phyloP scores from a whole-genome alignment of 2,888 invertebrate genomes.

The Rhagonycha fulva region DNA sequence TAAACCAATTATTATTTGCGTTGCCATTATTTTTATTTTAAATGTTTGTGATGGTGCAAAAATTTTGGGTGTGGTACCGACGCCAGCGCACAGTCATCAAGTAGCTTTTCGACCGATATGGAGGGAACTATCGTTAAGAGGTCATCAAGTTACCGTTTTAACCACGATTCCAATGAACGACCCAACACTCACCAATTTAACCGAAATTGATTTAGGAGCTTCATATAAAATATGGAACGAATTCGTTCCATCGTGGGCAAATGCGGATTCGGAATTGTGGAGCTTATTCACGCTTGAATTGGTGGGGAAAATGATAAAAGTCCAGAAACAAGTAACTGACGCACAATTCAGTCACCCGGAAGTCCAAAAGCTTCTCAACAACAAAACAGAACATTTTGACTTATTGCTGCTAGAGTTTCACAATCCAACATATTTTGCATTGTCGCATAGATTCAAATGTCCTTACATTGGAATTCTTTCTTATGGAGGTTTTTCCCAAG shows the following conservation, averaged over 20 bases:
- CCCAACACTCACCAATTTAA: background rate
- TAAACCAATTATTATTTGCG: background rate
- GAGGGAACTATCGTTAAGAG: background rate
- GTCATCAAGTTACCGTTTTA: background rate
- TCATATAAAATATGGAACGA: background rate
- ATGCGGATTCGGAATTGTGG: no score
- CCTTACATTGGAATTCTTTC: background rate
- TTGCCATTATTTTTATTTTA: background rate
- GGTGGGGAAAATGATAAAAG: background rate
- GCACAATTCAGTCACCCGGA: background rate
- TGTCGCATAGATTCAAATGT: background rate
- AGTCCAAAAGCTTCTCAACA: background rate
- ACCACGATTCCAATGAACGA: background rate
- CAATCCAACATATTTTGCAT: background rate
- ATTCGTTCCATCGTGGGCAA: background rate
- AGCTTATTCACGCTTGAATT: background rate
- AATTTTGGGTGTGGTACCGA: background rate
- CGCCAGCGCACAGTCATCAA: background rate
- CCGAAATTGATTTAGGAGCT: background rate
- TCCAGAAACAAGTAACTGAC: background rate
- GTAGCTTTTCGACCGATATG: no score
- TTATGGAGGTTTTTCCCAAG: background rate
- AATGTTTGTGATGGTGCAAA: background rate
- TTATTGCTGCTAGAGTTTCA: background rate
- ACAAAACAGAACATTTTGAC: background rate